Percentiles rank a stretch among this genome's conserved stretches.
Evolutionary conservation across 2,113 vertebrate genomes (phyloP).

Genomic region (Ameiurus melas): DNA sequence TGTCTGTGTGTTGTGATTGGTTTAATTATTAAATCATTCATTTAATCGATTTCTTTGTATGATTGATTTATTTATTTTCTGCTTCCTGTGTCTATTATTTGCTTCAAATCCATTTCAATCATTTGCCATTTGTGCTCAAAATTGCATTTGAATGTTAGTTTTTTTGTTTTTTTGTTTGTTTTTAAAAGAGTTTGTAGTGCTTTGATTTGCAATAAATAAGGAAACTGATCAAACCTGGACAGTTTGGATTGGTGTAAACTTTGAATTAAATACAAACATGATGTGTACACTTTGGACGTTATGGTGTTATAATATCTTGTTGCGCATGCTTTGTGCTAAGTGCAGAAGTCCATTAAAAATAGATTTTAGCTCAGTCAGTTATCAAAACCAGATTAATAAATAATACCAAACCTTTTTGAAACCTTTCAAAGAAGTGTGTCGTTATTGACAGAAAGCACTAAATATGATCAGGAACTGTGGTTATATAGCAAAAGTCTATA

Average conservation of each 20-base stretch:
- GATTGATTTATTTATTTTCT: constrained; percentile 1
- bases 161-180: too few species aligned
- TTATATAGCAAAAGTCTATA: neutral
- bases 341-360: neutral
- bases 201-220: neutral
- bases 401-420: neutral
- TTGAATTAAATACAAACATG: neutral
- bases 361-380: neutral
- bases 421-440: neutral
- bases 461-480: neutral
- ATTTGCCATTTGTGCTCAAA: neutral
- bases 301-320: neutral
- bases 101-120: neutral
- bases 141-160: neutral
- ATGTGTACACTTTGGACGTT: neutral
- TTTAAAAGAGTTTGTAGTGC: neutral
- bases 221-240: neutral
- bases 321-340: neutral
- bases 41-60: constrained; percentile 33
- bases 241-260: neutral
- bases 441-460: neutral
- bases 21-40: constrained; percentile 43
- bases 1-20: neutral
- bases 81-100: neutral
- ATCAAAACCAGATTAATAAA: neutral